These are phyloP conservation scores for Neopelma chrysocephalum DNA, from an alignment of 2,797 vertebrate species.

Conservation along the genomic window DNA sequence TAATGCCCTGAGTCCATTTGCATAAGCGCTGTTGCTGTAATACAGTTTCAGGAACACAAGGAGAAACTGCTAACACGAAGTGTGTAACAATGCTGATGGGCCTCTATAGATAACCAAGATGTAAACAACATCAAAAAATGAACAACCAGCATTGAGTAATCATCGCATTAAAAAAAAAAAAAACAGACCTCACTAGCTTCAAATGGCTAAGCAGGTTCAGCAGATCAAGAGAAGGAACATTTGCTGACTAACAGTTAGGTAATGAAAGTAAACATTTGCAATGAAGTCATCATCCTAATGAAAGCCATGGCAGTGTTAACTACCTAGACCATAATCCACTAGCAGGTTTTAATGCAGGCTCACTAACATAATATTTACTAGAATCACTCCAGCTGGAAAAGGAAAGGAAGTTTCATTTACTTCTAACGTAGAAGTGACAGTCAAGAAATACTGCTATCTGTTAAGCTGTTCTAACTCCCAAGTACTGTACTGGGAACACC, in stretches of 20 bases:
- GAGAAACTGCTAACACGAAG: slow-evolving; percentile 44
- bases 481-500: not conserved
- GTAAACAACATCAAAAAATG: slow-evolving; percentile 27
- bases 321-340: not conserved
- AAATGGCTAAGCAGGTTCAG: slow-evolving; percentile 48
- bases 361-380: not conserved
- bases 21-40: not conserved
- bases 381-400: not conserved
- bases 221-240: slow-evolving; percentile 17
- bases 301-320: not conserved
- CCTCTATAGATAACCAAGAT: slow-evolving; percentile 19
- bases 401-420: not conserved
- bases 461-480: not conserved
- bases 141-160: not conserved
- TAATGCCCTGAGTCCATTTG: not conserved
- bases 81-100: not conserved
- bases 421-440: not conserved
- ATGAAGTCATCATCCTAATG: slow-evolving; percentile 38
- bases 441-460: not conserved
- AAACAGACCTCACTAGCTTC: not conserved
- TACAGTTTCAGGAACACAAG: slow-evolving; percentile 23
- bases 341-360: not conserved
- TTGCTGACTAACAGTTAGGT: slow-evolving; percentile 45
- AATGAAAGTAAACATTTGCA: slow-evolving; percentile 36
- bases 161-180: not conserved